phyloP scores from a whole-genome alignment of 2,113 vertebrate genomes.

The Nansenia antarctica region DNA sequence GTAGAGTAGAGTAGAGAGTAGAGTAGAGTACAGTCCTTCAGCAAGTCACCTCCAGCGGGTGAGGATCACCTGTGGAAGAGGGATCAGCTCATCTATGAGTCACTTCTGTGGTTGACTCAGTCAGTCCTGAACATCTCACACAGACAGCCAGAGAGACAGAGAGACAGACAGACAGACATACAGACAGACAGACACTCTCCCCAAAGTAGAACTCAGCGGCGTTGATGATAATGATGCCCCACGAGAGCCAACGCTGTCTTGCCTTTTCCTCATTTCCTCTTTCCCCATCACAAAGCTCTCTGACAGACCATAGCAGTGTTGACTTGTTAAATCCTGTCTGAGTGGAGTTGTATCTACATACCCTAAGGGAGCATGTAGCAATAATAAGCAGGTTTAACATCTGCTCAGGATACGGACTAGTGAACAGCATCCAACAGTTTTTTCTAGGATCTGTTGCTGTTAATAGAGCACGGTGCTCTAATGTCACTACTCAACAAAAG shows the following conservation, averaged over 20 bases:
- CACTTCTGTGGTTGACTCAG: not conserved
- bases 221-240: constrained; percentile 32
- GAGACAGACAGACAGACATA: not conserved
- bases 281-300: constrained; percentile 18
- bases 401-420: constrained; percentile 40
- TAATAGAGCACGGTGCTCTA: no score
- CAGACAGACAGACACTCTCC: not conserved
- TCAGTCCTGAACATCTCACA: not conserved
- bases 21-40: not conserved
- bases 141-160: not conserved
- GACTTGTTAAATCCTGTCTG: constrained; percentile 10
- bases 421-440: constrained; percentile 48
- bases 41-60: not conserved
- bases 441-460: not conserved
- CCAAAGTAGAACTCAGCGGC: constrained; percentile 25
- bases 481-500: not conserved
- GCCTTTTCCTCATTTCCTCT: not conserved
- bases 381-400: constrained; percentile 25
- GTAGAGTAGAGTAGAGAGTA: no score
- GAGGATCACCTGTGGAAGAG: not conserved
- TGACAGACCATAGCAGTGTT: constrained; percentile 23
- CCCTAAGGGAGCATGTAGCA: constrained; percentile 8
- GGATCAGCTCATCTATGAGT: not conserved
- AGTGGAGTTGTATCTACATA: constrained; percentile 7
- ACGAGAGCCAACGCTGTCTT: constrained; percentile 19